These are phyloP conservation scores for Tolypeutes matacus DNA, from an alignment of 2,797 vertebrate species.

Conservation along the genomic window DNA sequence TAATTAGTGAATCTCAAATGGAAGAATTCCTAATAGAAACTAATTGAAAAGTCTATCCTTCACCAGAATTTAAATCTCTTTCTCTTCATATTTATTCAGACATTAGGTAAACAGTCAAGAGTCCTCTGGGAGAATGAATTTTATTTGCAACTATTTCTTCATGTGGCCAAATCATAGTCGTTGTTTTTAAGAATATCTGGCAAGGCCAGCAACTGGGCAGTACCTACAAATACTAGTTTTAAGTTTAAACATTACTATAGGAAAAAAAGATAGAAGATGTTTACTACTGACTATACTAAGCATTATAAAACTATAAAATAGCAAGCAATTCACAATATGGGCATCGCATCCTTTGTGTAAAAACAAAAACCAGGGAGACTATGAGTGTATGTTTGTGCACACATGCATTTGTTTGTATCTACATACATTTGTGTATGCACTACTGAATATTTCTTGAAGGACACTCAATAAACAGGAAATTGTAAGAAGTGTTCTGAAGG, in stretches of 20 bases:
- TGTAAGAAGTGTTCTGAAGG: not conserved
- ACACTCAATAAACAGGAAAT: slow-evolving; percentile 35
- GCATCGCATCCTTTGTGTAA: not conserved
- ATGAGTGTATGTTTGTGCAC: not conserved
- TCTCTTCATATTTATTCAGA: slow-evolving; percentile 36
- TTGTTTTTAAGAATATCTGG: slow-evolving; percentile 39
- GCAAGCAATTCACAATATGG: not conserved
- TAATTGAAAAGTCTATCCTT: not conserved
- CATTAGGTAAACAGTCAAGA: slow-evolving; percentile 6
- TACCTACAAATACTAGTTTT: slow-evolving; percentile 12
- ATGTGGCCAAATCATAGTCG: not conserved
- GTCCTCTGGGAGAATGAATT: slow-evolving; percentile 21
- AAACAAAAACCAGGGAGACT: not conserved
- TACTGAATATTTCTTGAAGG: not conserved
- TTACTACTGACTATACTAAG: not conserved
- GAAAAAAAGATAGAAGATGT: not conserved
- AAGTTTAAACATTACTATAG: not conserved
- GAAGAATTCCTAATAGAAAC: not conserved
- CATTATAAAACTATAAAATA: slow-evolving; percentile 52
- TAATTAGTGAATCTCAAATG: not conserved
- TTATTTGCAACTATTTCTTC: slow-evolving; percentile 50
- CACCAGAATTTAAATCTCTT: slow-evolving; percentile 16
- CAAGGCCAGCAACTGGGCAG: not conserved
- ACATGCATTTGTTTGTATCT: not conserved
- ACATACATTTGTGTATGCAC: not conserved